Evolutionary conservation across 2,113 vertebrate genomes (phyloP), one percentile per base, ranked within the genome.

Genomic region (Chrysemys picta): DNA sequence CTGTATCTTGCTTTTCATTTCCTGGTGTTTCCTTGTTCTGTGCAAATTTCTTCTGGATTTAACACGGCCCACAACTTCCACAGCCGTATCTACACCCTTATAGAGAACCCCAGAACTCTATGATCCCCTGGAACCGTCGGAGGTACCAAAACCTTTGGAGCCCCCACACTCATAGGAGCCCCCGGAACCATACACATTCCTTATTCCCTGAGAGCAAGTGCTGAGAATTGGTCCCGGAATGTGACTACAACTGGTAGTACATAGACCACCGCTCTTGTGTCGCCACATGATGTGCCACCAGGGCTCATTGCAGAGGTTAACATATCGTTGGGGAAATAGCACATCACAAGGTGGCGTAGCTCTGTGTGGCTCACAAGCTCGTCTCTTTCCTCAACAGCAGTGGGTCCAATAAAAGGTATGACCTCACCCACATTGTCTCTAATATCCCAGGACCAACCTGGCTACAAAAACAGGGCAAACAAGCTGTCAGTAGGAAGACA

Each of bases 51-150:
- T 25, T 42, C 42, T 76, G 38, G 42, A n/a, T 6, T 45, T 25
- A 27, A 45, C 42, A 27, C 0, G 0, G 10, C 24, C 29, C 17
- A 11, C 8, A 69, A 29, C 29, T 72, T 75, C 1, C 1, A 89
- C 5, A 8, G 45, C 31, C 27, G 9, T n/a, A 38, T 24, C 82
- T 79, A 38, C 6, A 57, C 27, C 17, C 14, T 2, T 14, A n/a
- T 25, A 72, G 69, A 5, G n/a, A 17, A 72, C 69, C 69, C n/a
- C 19, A 75, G 17, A 42, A 12, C 22, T 11, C 21, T 42, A 38
- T 38, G 38, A 21, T 38, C 38, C 22, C 8, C 69, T 38, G 19
- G 9, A 75, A 24, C 19, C 5, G 1, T 24, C 5, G 69, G 38
- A 9, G 11, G 17, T 42, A 75, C 5, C n/a, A 75, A 75, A 42